A percentile compares a stretch with the other conserved stretches of the same genome.
phyloP scores from a whole-genome alignment of 2,888 invertebrate species.

The Colostygia pectinataria region DNA sequence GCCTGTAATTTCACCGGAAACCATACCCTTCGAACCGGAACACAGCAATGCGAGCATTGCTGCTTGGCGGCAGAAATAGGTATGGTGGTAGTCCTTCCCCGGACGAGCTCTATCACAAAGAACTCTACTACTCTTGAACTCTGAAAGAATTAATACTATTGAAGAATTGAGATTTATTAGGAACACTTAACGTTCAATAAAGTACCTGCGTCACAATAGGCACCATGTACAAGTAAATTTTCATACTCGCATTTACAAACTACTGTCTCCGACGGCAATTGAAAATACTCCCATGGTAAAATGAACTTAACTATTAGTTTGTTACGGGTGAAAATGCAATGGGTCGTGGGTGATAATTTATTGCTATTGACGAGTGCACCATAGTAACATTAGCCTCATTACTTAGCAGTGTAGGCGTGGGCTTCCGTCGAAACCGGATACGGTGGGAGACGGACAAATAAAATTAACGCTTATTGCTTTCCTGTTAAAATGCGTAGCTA shows the following conservation, averaged over 20 bases:
- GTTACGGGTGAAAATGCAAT: conserved; percentile 43
- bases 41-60: too few relatives aligned
- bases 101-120: too few relatives aligned
- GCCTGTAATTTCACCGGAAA: too few relatives aligned
- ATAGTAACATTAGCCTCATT: conserved; percentile 75
- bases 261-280: conserved; percentile 22
- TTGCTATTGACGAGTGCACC: conserved; percentile 51
- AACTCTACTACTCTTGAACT: too few relatives aligned
- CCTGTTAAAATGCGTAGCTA: conserved; percentile 48
- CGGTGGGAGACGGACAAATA: conserved; percentile 67
- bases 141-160: too few relatives aligned
- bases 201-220: neutral
- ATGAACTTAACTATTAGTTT: conserved; percentile 24
- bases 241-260: conserved; percentile 14
- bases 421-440: conserved; percentile 77
- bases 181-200: too few relatives aligned
- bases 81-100: too few relatives aligned
- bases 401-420: conserved; percentile 77
- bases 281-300: conserved; percentile 18
- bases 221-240: conserved; percentile 4
- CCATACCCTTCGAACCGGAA: too few relatives aligned
- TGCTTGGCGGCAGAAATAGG: too few relatives aligned
- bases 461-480: conserved; percentile 74
- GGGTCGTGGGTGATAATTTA: conserved; percentile 41
- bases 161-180: too few relatives aligned